These are phyloP conservation scores for Vandiemenella viatica DNA, from an alignment of 2,888 invertebrate genomes.

Conservation along the genomic window DNA sequence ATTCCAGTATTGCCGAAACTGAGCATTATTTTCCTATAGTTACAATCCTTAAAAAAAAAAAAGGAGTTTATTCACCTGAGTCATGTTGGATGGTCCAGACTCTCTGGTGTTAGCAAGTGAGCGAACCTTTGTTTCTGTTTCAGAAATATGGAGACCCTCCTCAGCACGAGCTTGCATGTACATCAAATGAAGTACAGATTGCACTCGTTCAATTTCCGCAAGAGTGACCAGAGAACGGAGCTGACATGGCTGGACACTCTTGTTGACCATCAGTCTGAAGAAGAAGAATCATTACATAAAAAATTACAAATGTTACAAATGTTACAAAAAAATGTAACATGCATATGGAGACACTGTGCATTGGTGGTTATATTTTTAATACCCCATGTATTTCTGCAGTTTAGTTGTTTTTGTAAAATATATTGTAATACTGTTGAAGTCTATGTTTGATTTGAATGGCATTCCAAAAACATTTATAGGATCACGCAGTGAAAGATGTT, in stretches of 20 bases:
- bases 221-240: slow-evolving; percentile 30
- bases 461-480: too few species aligned
- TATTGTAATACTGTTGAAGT: too few species aligned
- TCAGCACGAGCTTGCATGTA: slow-evolving; percentile 28
- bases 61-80: too few species aligned
- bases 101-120: slow-evolving; percentile 17
- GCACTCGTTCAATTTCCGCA: slow-evolving; percentile 33
- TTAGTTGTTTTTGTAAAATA: too few species aligned
- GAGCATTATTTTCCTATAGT: too few species aligned
- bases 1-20: too few species aligned
- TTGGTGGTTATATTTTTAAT: too few species aligned
- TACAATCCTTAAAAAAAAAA: too few species aligned
- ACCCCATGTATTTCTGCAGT: too few species aligned
- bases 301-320: neutral
- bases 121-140: slow-evolving; percentile 23
- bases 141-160: slow-evolving; percentile 25
- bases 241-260: slow-evolving; percentile 32
- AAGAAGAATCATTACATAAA: slow-evolving; percentile 2
- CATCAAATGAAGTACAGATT: slow-evolving; percentile 27
- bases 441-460: too few species aligned
- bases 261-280: slow-evolving; percentile 27
- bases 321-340: neutral
- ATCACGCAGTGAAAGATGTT: neutral
- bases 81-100: neutral
- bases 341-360: neutral